Conservation (phyloP, 2,113 vertebrate genomes). For the Henicopernis longicauda region DNA sequence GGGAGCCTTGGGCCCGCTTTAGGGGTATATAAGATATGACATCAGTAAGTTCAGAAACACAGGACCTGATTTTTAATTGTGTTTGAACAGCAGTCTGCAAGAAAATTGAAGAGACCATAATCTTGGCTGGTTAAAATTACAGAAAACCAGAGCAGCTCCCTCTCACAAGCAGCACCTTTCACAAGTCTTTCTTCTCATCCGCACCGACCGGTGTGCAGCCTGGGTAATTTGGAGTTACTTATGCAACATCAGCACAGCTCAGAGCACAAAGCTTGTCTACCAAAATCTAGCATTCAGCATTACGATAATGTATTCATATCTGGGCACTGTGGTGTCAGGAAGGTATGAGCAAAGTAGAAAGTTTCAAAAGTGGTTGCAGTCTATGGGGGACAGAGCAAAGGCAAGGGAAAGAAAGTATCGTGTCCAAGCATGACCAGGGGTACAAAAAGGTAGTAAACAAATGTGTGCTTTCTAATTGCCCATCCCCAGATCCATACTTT, state of each 20-base stretch:
- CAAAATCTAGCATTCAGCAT: not conserved
- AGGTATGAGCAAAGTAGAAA: not conserved
- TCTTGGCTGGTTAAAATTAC: not conserved
- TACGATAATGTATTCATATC: not conserved
- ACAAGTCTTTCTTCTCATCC: not conserved
- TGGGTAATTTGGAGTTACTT: not conserved
- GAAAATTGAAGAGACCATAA: not conserved
- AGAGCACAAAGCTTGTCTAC: not conserved
- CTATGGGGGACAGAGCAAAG: not conserved
- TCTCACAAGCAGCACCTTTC: not conserved
- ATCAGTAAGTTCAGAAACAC: not conserved
- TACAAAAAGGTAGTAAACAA: not conserved
- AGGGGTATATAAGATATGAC: not conserved
- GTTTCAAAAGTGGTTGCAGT: not conserved
- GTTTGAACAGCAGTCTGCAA: not conserved
- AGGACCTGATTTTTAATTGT: not conserved
- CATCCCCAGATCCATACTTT: not conserved
- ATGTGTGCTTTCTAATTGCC: not conserved
- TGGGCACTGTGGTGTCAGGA: not conserved
- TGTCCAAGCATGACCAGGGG: not conserved
- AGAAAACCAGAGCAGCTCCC: not conserved
- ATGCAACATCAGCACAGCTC: not conserved
- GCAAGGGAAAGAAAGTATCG: not conserved
- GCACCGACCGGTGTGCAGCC: rapidly evolving
- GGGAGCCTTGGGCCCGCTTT: not conserved